Evolutionary conservation across 64 coral and sea anemone species (phyloP).

Genomic region (Anthopleura sola): DNA sequence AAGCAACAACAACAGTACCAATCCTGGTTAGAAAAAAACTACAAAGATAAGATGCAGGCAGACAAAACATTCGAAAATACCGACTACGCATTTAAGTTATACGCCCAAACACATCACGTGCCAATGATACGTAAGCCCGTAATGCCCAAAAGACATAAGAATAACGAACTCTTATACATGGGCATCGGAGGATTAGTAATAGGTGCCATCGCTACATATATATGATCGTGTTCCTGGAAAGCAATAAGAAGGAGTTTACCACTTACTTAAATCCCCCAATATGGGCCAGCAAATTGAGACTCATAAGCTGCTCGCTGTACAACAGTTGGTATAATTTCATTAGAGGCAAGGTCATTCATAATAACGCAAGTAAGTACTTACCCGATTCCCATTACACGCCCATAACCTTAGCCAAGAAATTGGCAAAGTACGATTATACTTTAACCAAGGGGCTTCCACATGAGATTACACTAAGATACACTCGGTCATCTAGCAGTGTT

Average conservation of each 20-base stretch:
- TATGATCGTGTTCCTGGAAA: neutral
- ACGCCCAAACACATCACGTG: too few species aligned
- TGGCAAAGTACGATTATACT: neutral
- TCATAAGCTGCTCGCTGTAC: neutral
- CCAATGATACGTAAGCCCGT: too few species aligned
- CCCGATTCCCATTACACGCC: neutral
- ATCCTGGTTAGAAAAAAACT: too few species aligned
- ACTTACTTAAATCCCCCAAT: neutral
- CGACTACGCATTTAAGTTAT: too few species aligned
- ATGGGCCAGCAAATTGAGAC: neutral
- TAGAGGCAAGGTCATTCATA: neutral
- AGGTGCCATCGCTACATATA: neutral
- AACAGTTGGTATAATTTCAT: neutral
- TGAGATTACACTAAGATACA: neutral
- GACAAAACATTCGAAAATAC: too few species aligned
- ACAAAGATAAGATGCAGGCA: too few species aligned
- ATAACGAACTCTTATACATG: neutral
- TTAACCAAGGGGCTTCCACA: neutral
- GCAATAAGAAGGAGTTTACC: neutral
- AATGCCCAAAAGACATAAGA: neutral
- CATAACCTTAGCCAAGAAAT: neutral
- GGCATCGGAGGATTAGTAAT: neutral
- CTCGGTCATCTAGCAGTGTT: neutral
- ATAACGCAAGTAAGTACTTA: neutral
- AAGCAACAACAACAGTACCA: too few species aligned